Percentiles rank a stretch among this genome's conserved stretches.
Conservation (phyloP, 2,797 vertebrate genomes). For the Dendrocincla fuliginosa region DNA sequence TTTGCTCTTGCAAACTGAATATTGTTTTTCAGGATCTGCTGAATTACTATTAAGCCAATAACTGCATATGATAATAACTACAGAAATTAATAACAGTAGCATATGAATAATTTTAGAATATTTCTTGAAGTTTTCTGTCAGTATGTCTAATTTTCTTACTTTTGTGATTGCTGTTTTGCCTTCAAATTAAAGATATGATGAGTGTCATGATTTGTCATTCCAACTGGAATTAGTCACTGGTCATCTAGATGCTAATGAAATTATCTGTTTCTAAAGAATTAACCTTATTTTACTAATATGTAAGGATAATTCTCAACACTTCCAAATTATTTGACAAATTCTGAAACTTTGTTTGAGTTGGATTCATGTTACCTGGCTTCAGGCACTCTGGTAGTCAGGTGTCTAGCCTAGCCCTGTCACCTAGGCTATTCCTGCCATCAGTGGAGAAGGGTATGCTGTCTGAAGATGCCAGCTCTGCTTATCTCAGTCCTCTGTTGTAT, state of each 20-base stretch:
- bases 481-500: neutral
- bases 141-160: neutral
- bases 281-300: neutral
- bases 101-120: neutral
- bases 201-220: slow-evolving; percentile 37
- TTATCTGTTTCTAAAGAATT: neutral
- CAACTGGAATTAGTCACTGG: slow-evolving; percentile 33
- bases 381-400: neutral
- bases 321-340: neutral
- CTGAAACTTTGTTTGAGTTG: neutral
- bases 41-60: neutral
- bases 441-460: neutral
- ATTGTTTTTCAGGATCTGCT: neutral
- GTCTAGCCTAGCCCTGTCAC: neutral
- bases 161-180: neutral
- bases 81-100: neutral
- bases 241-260: slow-evolving; percentile 13
- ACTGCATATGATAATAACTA: neutral
- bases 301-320: neutral
- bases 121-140: neutral
- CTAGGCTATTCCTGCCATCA: neutral
- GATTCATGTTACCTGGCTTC: neutral
- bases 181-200: neutral
- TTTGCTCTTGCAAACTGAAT: neutral
- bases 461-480: neutral